Conservation (phyloP, 2,113 vertebrate species). For the Crypturellus undulatus region DNA sequence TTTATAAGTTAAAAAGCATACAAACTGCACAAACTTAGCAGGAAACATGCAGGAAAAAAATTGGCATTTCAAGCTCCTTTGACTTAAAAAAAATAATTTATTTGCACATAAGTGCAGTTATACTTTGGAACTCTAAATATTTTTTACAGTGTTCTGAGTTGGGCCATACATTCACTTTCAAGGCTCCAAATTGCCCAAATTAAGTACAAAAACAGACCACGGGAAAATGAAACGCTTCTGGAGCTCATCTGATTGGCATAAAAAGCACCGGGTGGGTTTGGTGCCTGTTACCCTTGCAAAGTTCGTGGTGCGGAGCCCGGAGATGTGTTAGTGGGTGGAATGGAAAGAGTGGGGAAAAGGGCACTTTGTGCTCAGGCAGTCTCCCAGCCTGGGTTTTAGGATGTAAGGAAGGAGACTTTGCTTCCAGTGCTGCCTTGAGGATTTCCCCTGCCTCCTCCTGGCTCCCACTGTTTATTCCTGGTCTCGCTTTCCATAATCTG, state of each 20-base stretch:
- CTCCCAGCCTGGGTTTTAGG: background rate
- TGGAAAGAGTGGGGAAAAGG: background rate
- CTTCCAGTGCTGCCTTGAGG: background rate
- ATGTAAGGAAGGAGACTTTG: background rate
- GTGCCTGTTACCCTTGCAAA: background rate
- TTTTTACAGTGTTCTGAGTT: background rate
- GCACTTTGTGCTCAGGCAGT: background rate
- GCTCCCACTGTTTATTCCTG: background rate
- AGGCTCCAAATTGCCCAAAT: background rate
- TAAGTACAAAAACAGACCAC: background rate
- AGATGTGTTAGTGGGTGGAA: background rate
- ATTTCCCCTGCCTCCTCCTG: background rate
- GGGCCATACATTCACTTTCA: background rate
- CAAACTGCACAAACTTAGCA: background rate
- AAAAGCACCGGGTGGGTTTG: background rate
- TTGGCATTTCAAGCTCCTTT: background rate
- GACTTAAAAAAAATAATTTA: background rate
- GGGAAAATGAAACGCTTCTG: background rate
- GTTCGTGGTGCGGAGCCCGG: background rate
- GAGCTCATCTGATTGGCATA: background rate
- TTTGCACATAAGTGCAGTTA: background rate
- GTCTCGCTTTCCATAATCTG: too few species aligned
- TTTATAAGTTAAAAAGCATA: background rate
- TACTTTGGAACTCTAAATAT: background rate
- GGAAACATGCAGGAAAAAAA: fast-evolving